Percentiles rank a stretch among this genome's conserved stretches.
Conservation (phyloP, 2,888 invertebrate species). For the Trichopoda pennipes region DNA sequence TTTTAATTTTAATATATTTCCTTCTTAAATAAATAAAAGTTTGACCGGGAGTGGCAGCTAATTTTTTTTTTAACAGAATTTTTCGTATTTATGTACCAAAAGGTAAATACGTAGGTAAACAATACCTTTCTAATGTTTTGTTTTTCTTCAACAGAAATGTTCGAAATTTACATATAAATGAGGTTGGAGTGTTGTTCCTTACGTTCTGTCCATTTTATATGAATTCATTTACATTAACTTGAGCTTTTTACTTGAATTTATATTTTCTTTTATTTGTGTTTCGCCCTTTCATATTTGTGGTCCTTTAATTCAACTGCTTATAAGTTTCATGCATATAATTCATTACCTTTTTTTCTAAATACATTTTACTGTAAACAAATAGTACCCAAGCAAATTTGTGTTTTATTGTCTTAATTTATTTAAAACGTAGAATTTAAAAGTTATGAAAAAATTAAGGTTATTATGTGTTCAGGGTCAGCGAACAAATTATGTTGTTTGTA, state of each 20-base stretch:
- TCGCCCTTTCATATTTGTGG: conserved; percentile 11
- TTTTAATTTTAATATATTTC: conserved; percentile 69
- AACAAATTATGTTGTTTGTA: conserved; percentile 33
- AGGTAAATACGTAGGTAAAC: conserved; percentile 32
- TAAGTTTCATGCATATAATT: background rate
- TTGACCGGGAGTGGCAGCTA: background rate
- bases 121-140: conserved; percentile 25
- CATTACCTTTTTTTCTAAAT: background rate
- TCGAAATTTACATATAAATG: conserved; percentile 67
- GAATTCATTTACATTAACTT: conserved; percentile 44
- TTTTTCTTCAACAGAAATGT: conserved; percentile 6
- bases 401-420: conserved; percentile 73
- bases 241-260: background rate
- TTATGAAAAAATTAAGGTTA: conserved; percentile 71
- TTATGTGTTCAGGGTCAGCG: conserved; percentile 64
- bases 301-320: conserved; percentile 24
- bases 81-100: background rate
- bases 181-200: conserved; percentile 25
- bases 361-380: no score
- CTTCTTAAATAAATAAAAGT: background rate
- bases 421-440: background rate
- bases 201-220: conserved; percentile 36
- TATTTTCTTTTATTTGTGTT: conserved; percentile 4
- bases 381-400: no score
- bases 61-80: conserved; percentile 1